Evolutionary conservation across 2,888 invertebrate genomes (phyloP).

Genomic region (Leptopilina drosophilae): DNA sequence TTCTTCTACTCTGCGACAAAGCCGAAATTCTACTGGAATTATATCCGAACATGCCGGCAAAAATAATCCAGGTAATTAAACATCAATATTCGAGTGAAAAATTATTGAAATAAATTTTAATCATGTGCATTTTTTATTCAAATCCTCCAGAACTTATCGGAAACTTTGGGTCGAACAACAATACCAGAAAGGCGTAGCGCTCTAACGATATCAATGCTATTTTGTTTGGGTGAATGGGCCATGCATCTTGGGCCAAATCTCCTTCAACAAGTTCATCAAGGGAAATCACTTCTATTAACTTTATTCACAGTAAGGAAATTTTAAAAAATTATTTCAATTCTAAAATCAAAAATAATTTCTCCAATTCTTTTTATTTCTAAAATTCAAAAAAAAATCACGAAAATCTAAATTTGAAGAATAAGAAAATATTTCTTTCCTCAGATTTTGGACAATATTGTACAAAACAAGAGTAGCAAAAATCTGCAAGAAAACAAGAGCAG

Average conservation of each 20-base stretch:
- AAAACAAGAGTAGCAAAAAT: constrained; percentile 67
- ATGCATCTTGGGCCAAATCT: constrained; percentile 87
- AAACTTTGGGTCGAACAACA: constrained; percentile 78
- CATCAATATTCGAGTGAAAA: no score
- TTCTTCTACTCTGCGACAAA: constrained; percentile 88
- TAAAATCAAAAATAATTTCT: no score
- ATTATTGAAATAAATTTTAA: no score
- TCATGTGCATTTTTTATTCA: constrained; percentile 11
- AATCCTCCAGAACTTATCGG: constrained; percentile 75
- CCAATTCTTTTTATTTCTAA: no score
- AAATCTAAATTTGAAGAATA: neutral
- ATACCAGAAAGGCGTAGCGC: constrained; percentile 78
- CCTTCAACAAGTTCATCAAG: constrained; percentile 80
- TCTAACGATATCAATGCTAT: constrained; percentile 87
- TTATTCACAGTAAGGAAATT: constrained; percentile 83
- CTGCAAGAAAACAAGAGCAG: constrained; percentile 58
- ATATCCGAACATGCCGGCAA: constrained; percentile 86
- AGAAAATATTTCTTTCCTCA: constrained; percentile 48
- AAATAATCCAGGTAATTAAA: constrained; percentile 78
- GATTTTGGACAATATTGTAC: constrained; percentile 74
- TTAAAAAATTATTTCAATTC: neutral
- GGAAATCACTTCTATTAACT: constrained; percentile 81
- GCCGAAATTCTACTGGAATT: constrained; percentile 84
- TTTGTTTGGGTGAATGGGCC: constrained; percentile 96
- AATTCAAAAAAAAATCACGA: no score